Conservation (phyloP, 2,113 vertebrate genomes). For the Leuciscus idus region DNA sequence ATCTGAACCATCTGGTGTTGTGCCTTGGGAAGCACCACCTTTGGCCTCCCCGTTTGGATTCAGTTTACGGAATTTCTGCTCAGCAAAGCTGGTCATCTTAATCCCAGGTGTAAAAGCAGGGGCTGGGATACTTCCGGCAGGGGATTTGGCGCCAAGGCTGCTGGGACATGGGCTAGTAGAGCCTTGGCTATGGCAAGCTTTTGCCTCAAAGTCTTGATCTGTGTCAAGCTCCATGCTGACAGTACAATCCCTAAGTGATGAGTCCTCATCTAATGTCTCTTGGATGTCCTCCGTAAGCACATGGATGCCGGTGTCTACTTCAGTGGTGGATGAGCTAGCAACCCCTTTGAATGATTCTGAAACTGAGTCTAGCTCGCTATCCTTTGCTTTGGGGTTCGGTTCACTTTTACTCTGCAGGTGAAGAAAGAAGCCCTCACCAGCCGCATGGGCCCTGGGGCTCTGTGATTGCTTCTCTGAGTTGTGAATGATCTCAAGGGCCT, state of each 20-base stretch:
- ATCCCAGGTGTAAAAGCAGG: slow-evolving; percentile 80
- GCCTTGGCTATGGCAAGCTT: slow-evolving; percentile 73
- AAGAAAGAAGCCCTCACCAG: slow-evolving; percentile 92
- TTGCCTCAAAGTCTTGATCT: slow-evolving; percentile 83
- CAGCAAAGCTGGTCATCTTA: slow-evolving; percentile 96
- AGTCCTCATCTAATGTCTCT: slow-evolving; percentile 93
- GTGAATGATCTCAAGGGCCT: slow-evolving; percentile 92
- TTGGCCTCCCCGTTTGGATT: slow-evolving; percentile 85
- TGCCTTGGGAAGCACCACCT: slow-evolving; percentile 88
- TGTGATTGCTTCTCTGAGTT: slow-evolving; percentile 78
- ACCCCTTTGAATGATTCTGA: slow-evolving; percentile 81
- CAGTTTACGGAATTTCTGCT: slow-evolving; percentile 90
- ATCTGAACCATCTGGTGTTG: slow-evolving; percentile 92
- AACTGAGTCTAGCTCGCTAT: slow-evolving; percentile 72
- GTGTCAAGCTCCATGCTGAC: slow-evolving; percentile 93
- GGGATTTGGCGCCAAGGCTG: slow-evolving; percentile 85
- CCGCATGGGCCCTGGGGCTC: slow-evolving; percentile 73
- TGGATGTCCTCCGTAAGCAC: slow-evolving; percentile 93
- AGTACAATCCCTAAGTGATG: slow-evolving; percentile 92
- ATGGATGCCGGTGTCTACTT: slow-evolving; percentile 94
- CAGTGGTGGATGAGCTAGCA: slow-evolving; percentile 87
- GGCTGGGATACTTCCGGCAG: slow-evolving; percentile 81
- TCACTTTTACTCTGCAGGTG: slow-evolving; percentile 81
- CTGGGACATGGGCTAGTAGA: slow-evolving; percentile 86
- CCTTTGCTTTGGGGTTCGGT: slow-evolving; percentile 69